Base-by-base conservation (phyloP, 2,113 vertebrate genomes). In the Passer domesticus region DNA sequence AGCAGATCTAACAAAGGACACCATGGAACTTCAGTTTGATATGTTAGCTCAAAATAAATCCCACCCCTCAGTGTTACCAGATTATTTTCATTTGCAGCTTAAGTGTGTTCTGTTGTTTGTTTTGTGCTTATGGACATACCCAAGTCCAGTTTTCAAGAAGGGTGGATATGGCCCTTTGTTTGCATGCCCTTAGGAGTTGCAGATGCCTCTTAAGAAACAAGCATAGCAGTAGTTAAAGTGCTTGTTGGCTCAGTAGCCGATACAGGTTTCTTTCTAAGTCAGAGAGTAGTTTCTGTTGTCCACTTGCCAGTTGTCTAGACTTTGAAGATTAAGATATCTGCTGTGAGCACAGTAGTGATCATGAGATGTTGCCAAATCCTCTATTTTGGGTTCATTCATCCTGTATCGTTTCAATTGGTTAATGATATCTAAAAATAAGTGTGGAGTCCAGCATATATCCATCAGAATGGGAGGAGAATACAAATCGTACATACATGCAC, bases 291-390 rank as follows among this genome's bases (percentile, higher is more conserved):
- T 90, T 92, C 88, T 91, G 25, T 96, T 97, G 94, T 97, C 92
- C 70, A 80, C 30, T 94, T 96, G 95, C 95, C 94, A 96, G 55
- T 94, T 96, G 96, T 92, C 94, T 84, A 87, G 84, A 87, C 84
- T 96, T 94, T 63, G 94, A 95, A 95, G 95, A 97, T 96, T 94
- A 91, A 87, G 94, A 91, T 96, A 94, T 87, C 89, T 91, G 33
- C 92, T 88, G 58, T 76, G 86, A 94, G 78, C 92, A 72, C 91
- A 91, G 77, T 83, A 89, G 77, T 90, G 81, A 55, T 83, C 75
- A 44, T 78, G 41, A 83, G 67, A 44, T 62, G 67, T 67, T 92
- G 82, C 78, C 94, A 95, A 41, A 79, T 90, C 47, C 31, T 89
- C 84, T 94, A 28, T 94, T 95, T 94, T 89, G 43, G 37, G 55